phyloP scores from a whole-genome alignment of 2,113 vertebrate genomes.

The Macaca nemestrina region DNA sequence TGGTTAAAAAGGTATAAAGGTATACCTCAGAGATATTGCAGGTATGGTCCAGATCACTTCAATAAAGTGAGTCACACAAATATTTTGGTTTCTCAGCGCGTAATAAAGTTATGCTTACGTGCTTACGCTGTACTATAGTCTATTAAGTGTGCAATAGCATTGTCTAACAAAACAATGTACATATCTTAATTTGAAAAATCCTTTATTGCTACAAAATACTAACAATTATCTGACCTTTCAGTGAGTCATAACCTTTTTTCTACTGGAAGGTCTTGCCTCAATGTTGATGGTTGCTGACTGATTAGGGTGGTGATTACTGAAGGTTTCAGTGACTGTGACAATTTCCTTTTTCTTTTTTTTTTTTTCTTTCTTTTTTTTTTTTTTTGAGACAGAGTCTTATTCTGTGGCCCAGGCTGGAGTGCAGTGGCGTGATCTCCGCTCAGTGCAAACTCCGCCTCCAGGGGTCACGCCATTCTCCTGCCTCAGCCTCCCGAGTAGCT shows the following conservation, averaged over 20 bases:
- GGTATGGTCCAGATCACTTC: neutral
- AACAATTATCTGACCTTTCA: neutral
- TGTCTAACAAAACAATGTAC: neutral
- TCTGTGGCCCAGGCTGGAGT: too few relatives aligned
- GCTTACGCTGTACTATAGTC: neutral
- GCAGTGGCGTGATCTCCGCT: too few relatives aligned
- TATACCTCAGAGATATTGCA: neutral
- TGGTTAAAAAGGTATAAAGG: neutral
- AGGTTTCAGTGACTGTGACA: neutral
- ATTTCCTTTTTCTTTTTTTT: neutral
- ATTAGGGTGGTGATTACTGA: neutral
- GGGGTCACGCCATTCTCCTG: too few relatives aligned
- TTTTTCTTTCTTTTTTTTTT: too few relatives aligned
- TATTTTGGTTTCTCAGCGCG: neutral
- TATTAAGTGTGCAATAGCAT: neutral
- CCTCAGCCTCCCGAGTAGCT: too few relatives aligned
- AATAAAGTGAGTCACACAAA: neutral
- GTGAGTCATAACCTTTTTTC: neutral
- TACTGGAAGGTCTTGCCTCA: neutral
- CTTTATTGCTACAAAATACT: neutral
- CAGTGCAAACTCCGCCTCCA: too few relatives aligned
- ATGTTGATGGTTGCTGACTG: neutral
- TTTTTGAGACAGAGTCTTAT: too few relatives aligned
- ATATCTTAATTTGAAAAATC: neutral
- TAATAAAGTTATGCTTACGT: neutral